Conservation (phyloP, 2,797 vertebrate genomes). For the Astyanax mexicanus region DNA sequence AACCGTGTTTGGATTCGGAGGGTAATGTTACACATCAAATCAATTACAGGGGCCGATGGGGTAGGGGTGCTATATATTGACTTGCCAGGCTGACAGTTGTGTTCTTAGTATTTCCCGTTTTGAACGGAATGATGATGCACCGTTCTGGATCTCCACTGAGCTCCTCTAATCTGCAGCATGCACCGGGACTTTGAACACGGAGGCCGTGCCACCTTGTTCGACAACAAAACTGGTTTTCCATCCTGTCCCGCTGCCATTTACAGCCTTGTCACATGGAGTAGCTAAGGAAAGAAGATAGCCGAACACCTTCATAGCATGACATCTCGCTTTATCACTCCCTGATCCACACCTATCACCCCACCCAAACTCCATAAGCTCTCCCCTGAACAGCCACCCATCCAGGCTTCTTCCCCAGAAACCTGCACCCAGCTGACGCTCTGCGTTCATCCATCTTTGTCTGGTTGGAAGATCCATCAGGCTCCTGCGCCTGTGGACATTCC, state of each 20-base stretch:
- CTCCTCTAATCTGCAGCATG: slow-evolving; percentile 45
- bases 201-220: neutral
- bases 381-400: slow-evolving; percentile 53
- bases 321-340: slow-evolving; percentile 6
- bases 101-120: slow-evolving; percentile 65
- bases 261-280: neutral
- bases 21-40: slow-evolving; percentile 69
- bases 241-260: neutral
- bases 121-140: slow-evolving; percentile 43
- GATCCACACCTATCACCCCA: neutral
- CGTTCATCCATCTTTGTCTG: slow-evolving; percentile 71
- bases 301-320: slow-evolving; percentile 4
- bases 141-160: slow-evolving; percentile 28
- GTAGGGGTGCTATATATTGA: slow-evolving; percentile 68
- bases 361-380: slow-evolving; percentile 14
- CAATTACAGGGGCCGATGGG: slow-evolving; percentile 59
- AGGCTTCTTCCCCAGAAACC: slow-evolving; percentile 1
- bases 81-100: slow-evolving; percentile 66
- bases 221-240: slow-evolving; percentile 1
- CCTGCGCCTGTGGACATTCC: slow-evolving; percentile 66
- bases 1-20: slow-evolving; percentile 40
- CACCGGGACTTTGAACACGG: neutral
- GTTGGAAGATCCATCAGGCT: slow-evolving; percentile 60
- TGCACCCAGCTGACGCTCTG: slow-evolving; percentile 62
- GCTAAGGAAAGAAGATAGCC: slow-evolving; percentile 9